phyloP scores from a whole-genome alignment of 1,140 invertebrate species.

The Saxidomus purpurata region DNA sequence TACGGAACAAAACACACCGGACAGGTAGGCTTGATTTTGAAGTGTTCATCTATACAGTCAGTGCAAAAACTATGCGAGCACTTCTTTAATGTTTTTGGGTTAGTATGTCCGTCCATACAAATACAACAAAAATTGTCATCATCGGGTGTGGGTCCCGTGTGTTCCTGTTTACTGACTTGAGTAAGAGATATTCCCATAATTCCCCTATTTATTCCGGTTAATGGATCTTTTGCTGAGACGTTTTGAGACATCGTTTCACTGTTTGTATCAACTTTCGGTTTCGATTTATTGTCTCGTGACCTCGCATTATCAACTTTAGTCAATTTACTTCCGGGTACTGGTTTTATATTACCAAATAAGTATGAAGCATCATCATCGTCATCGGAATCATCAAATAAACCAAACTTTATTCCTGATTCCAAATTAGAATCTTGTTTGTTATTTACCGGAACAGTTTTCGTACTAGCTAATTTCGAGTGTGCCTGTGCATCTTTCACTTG shows the following conservation, averaged over 20 bases:
- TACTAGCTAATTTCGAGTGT: neutral
- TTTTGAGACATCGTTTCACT: neutral
- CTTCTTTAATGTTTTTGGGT: slow-evolving; percentile 63
- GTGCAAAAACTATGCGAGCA: slow-evolving; percentile 74
- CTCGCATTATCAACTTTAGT: neutral
- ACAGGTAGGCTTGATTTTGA: slow-evolving; percentile 67
- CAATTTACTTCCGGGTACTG: neutral
- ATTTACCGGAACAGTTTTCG: neutral
- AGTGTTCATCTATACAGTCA: slow-evolving; percentile 66
- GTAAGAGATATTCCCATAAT: neutral
- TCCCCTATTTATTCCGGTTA: neutral
- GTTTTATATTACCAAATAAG: neutral
- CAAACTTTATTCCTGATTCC: neutral
- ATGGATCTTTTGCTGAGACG: neutral
- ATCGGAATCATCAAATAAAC: neutral
- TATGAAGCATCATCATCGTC: neutral
- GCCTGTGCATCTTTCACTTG: neutral
- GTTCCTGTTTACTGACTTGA: neutral
- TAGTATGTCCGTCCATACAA: slow-evolving; percentile 60
- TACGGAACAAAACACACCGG: slow-evolving; percentile 75
- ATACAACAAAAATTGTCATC: slow-evolving; percentile 69
- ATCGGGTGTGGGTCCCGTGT: slow-evolving; percentile 39
- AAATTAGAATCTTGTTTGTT: neutral
- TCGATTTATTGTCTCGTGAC: neutral
- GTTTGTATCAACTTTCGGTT: slow-evolving; percentile 3